These are phyloP conservation scores for Thecocarcelia acutangulata DNA, from an alignment of 2,888 invertebrate genomes.

Conservation along the genomic window DNA sequence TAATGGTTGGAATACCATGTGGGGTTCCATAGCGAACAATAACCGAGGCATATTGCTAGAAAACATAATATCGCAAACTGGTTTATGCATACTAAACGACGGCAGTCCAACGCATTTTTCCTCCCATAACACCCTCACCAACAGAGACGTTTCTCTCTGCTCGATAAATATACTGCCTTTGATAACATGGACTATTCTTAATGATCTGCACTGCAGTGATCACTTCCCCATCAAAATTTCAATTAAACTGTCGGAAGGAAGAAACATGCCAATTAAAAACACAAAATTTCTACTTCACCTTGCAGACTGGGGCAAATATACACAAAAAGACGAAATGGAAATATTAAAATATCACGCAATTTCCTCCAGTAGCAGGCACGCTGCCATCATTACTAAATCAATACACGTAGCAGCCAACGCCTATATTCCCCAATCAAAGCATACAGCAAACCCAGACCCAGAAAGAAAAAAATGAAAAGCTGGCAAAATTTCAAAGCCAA, in stretches of 20 bases:
- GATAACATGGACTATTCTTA: not conserved
- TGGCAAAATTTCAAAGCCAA: conserved; percentile 11
- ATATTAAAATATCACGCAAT: not conserved
- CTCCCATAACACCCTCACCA: not conserved
- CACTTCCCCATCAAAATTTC: conserved; percentile 36
- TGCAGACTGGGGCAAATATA: not conserved
- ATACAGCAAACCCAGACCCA: not conserved
- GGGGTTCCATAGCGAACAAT: too few relatives aligned
- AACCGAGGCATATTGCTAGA: too few relatives aligned
- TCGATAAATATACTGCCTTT: conserved; percentile 9
- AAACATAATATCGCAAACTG: too few relatives aligned
- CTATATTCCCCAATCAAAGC: conserved; percentile 20
- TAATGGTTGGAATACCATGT: too few relatives aligned
- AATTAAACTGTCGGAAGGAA: not conserved
- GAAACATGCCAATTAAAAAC: not conserved
- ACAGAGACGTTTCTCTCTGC: conserved; percentile 17
- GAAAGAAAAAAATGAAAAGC: conserved; percentile 15
- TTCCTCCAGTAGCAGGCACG: not conserved
- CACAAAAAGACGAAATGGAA: not conserved
- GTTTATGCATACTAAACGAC: too few relatives aligned
- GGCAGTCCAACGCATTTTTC: too few relatives aligned
- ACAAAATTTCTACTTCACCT: not conserved
- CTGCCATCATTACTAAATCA: conserved; percentile 1
- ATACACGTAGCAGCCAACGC: conserved; percentile 11
- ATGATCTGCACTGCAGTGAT: conserved; percentile 30